Base-by-base conservation (phyloP, 2,888 invertebrate genomes). In the Caenorhabditis sinica region DNA sequence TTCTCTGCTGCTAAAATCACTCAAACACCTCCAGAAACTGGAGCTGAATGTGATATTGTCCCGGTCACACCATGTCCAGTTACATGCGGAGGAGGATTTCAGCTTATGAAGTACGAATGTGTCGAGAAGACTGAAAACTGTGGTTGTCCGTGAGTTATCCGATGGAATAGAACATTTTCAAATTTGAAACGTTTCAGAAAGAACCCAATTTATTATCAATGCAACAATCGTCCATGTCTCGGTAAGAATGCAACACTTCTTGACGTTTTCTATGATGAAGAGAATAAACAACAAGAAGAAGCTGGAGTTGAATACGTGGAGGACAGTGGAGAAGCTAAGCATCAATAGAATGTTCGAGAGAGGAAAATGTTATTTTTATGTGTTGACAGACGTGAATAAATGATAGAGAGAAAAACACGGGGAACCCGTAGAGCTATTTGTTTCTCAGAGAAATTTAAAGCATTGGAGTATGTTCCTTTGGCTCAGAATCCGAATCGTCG, bases 401-500 rank as follows among this genome's bases (percentile, higher is more conserved):
- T 61, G 28, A 51, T 60, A 5, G 49, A 23, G 30, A 63, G 45
- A 30, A 61, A 36, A 9, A 13, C 6, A 40, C 11, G 66, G 43
- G 20, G 13, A 66, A 76, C 76, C 76, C 76, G 68, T 56, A 25
- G 9, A 58, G 11, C 17, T 45, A 40, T 20, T 20, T 58, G 17
- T 49, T 25, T 45, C 25, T 23, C 13, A 33, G 45, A n/a, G n/a
- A 15, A 40, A 65, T 43, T 71, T 69, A 83, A 15, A 84, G 72
- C 84, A 84, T 84, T 56, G 80, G 84, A 20, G 84, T 75, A 49
- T 49, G 76, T 30, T 84, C 84, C 13, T 80, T 80, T 13, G 83
- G 83, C 15, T 76, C 82, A n/a, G 45, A 65, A 63, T 82, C 82
- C 4, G 71, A 69, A 20, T 76, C 75, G 1, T 82, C 71, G 5